Evolutionary conservation across 2,113 vertebrate genomes (phyloP), one percentile per base, ranked within the genome.

Genomic region (Triplophysa rosa): DNA sequence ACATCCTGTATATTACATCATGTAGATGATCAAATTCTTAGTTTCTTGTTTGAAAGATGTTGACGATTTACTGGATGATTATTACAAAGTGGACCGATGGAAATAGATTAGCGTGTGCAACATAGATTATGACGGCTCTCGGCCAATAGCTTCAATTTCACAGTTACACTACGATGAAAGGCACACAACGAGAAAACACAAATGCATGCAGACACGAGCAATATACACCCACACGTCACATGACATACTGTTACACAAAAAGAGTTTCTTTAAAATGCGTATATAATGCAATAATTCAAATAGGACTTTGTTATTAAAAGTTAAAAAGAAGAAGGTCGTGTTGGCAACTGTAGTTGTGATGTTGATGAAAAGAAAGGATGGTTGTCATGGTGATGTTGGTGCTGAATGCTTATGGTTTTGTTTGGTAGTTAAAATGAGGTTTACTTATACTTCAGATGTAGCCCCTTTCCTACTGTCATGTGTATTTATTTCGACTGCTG

Each of bases 241-340:
- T 85, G 61, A 85, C 86, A 87, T 80, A 80, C 83, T 86, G 5
- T 84, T 49, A 80, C 61, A 49, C 71, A 61, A 52, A 77, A 10
- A 79, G 80, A 88, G 88, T 89, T 91, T 91, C 87, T 87, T 89
- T 92, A 86, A 92, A 92, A 90, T 91, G 93, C 92, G 93, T 94
- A 93, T 94, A 90, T 74, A 93, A 93, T 94, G 93, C 93, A 94
- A 94, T 94, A 94, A 94, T 92, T 91, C 90, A 86, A 87, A 85
- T 91, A 92, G 90, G 85, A 90, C 83, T 90, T 86, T 83, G 82
- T 92, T 85, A 88, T 92, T 92, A 90, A 90, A 86, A 77, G 79
- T 83, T 81, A 82, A 88, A 69, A 54, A 80, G 64, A 75, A 49
- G 13, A 78, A 17, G 12, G 40, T 68, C 23, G 21, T 58, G 54